Evolutionary conservation across 2,113 vertebrate genomes (phyloP), one percentile per base, ranked within the genome.

Genomic region (Rutilus rutilus): DNA sequence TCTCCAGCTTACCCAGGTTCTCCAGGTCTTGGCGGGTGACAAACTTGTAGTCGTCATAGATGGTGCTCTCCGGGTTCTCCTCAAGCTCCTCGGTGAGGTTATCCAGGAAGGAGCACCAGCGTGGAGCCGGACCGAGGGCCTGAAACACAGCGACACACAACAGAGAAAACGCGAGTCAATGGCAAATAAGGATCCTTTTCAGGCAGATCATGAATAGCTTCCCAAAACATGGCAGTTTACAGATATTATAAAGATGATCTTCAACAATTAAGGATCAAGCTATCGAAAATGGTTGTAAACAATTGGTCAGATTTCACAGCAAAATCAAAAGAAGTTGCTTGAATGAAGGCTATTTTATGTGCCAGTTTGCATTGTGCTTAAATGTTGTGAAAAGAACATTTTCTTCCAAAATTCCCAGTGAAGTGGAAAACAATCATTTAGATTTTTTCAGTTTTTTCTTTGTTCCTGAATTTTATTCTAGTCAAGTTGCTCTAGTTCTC

Each of bases 11-110:
- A 99, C 98, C 97, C 88, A 99, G 93, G 87, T 96, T 97, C 77
- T 99, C 98, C 88, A 99, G 96, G 89, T 99, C 98, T 91, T 96
- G 97, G 87, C 93, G 95, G 88, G 98, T 99, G 91, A 99, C 97
- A 21, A 99, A 99, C 91, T 99, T 99, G 92, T 99, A 99, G 90
- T 99, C 98, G 0, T 99, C 98, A 25, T 99, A 99, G 54, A 99
- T 97, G 0, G 97, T 98, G 93, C 93, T 97, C 91, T 99, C 98
- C 1, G 97, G 97, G 85, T 96, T 99, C 92, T 99, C 98, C 90
- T 99, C 98, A 78, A 99, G 91, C 75, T 99, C 98, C 86, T 99
- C 98, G 0, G 98, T 99, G 90, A 99, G 91, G 92, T 95, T 99
- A 92, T 99, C 98, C 27, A 99, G 92, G 94, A 99, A 99, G 9